Base-by-base conservation (phyloP, 92 coral and sea anemone genomes). In the Isaurus tuberculatus region DNA sequence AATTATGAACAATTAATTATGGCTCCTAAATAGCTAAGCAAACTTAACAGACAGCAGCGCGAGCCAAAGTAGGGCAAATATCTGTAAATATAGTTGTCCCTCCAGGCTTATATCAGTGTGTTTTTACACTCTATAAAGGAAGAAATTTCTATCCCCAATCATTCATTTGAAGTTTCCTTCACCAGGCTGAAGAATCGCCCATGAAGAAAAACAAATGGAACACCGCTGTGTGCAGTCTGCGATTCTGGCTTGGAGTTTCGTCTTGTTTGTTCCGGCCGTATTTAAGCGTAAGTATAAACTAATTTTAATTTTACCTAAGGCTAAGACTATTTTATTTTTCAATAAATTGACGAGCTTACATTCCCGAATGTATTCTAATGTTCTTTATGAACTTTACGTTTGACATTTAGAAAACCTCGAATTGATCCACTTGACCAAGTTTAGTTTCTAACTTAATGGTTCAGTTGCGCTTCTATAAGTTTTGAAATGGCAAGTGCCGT, bases 1-100 rank as follows among this genome's bases (percentile, higher is more conserved):
- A 90, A 91, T 93, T 91, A 92, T 89, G 98, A 85, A 87, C 94
- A 91, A 90, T 91, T 93, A 93, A 93, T 89, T 91, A 91, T 88
- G 80, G 82, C 91, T 86, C 90, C 86, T 86, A 93, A 92, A 88
- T 90, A 84, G 88, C 86, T 86, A 81, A 86, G 87, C 72, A 75
- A 89, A 85, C 85, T 71, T 49, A 51, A 55, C 65, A 30, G 36
- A 42, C 66, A 71, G 65, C 81, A 23, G 57, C 61, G 78, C 61
- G 32, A 72, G 53, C 34, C 33, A 8, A 17, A 23, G 22, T 32
- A 28, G 51, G 82, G 82, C 82, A 77, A 77, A 77, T 77, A 77
- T 77, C 55, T 28, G 53, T 27, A 20, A 72, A 72, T 44, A 44
- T 72, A 72, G 16, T 55, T 44, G 20, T 27, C 17, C 82, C 36